A percentile compares a stretch with the other conserved stretches of the same genome.
Evolutionary conservation across 2,113 vertebrate genomes (phyloP).

Genomic region (Atrichornis clamosus): DNA sequence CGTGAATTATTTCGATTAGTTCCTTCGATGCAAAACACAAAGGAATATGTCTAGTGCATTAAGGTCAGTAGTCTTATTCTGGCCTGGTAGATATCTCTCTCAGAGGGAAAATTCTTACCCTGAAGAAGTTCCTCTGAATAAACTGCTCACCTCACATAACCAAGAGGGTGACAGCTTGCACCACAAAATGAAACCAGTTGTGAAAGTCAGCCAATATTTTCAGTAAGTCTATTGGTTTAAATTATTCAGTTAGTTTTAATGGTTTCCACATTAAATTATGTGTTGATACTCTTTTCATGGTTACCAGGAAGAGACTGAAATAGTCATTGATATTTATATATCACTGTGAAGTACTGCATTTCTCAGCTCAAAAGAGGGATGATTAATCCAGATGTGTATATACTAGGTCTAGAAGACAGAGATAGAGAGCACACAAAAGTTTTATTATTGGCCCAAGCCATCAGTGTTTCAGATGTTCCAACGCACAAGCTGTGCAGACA

Average conservation of each 20-base stretch:
- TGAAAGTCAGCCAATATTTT: neutral
- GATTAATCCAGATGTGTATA: slow-evolving; percentile 23
- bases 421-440: neutral
- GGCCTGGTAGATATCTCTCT: neutral
- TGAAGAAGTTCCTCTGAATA: neutral
- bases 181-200: neutral
- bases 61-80: neutral
- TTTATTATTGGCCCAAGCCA: neutral
- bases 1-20: neutral
- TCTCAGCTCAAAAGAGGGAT: neutral
- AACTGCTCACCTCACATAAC: neutral
- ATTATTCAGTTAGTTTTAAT: neutral
- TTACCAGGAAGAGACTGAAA: slow-evolving; percentile 26
- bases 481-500: neutral
- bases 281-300: neutral
- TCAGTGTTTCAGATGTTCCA: slow-evolving; percentile 39
- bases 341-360: neutral
- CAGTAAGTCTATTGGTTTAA: neutral
- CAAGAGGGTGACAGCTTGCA: neutral
- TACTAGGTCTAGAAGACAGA: neutral
- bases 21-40: neutral
- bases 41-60: neutral
- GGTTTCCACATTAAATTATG: neutral
- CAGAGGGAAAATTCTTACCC: neutral
- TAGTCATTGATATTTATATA: neutral